Conservation (phyloP, 2,888 invertebrate species). For the Erpobdella octoculata region DNA sequence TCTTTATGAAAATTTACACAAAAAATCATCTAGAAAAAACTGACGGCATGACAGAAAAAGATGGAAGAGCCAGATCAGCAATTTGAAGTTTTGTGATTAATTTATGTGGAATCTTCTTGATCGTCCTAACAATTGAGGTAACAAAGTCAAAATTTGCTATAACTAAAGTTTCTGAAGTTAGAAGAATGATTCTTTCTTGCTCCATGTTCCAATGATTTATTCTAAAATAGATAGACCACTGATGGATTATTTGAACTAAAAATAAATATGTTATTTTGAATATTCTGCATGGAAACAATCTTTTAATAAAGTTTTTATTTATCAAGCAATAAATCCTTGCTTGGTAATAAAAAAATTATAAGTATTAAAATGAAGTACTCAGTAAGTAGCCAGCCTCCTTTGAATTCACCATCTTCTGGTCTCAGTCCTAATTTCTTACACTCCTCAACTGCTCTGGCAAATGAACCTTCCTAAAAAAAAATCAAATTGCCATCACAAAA, state of each 20-base stretch:
- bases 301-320: too few species aligned
- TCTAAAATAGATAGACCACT: too few species aligned
- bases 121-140: constrained; percentile 61
- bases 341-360: neutral
- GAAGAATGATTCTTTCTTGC: constrained; percentile 68
- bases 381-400: constrained; percentile 71
- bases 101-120: constrained; percentile 58
- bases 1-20: neutral
- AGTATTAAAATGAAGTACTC: constrained; percentile 65
- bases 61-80: constrained; percentile 74
- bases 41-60: constrained; percentile 75
- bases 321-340: neutral
- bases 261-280: neutral
- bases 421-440: constrained; percentile 62
- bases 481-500: neutral
- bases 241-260: too few species aligned
- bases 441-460: constrained; percentile 65
- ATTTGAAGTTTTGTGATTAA: constrained; percentile 66
- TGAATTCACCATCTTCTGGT: constrained; percentile 63
- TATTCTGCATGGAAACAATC: constrained; percentile 3
- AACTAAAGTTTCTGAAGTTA: constrained; percentile 67
- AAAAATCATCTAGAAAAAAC: constrained; percentile 49
- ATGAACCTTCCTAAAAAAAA: constrained; percentile 57
- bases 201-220: constrained; percentile 81
- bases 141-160: constrained; percentile 78